Base-by-base conservation (phyloP, 2,797 vertebrate species). In the Gymnoscopelus braueri region DNA sequence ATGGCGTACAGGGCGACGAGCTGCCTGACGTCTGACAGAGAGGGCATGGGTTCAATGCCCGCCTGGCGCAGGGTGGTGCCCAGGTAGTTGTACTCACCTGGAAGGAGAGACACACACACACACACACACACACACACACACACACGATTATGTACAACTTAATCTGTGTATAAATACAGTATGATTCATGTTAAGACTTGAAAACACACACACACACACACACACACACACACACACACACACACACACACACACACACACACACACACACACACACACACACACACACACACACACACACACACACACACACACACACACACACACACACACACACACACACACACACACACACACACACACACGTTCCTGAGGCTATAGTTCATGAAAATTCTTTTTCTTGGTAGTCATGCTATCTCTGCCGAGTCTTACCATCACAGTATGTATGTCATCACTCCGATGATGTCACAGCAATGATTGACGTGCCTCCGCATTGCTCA, bases 1-100 rank as follows among this genome's bases (percentile, higher is more conserved):
- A 96, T 80, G 60, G 91, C 95, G 0, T 95, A 96, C n/a, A 96
- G 85, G 0, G 94, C 63, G 44, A 96, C 75, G 3, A 96, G 94
- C 86, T 96, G 95, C 1, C 92, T 89, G 68, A 96, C 91, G 0
- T 95, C 93, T 15, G 89, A 90, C 0, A 94, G 90, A 1, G 95
- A 95, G 35, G 95, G 95, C 94, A 94, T 70, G 15, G 95, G 95
- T 62, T 95, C 95, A 19, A 85, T 65, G 5, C 87, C 78, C 8
- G 71, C 50, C 73, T 91, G 92, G 7, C 76, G 91, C 8, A 94
- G 90, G 0, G 81, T 82, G 0, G 88, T 92, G 23, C 93, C 94
- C 90, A 95, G 67, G 71, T 94, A 95, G 86, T 89, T 92, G 78
- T 90, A 91, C 57, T 95, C 94, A 0, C 94, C 96, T 96, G 88